phyloP scores from a whole-genome alignment of 2,113 vertebrate species.

The Gobius niger region DNA sequence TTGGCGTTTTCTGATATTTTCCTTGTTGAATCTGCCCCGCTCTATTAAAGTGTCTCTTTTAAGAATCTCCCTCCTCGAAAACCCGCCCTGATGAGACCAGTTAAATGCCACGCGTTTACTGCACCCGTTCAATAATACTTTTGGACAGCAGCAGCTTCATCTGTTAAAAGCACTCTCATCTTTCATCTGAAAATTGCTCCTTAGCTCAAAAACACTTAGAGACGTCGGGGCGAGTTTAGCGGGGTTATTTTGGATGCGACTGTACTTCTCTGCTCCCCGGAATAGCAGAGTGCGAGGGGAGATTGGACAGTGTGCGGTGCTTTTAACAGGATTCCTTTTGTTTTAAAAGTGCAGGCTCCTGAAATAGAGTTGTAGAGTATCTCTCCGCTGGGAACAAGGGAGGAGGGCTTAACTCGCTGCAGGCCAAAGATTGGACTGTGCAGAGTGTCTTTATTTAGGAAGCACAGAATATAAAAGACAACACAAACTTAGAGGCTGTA shows the following conservation, averaged over 20 bases:
- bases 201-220: background rate
- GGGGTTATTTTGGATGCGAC: background rate
- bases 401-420: too few species aligned
- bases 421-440: too few species aligned
- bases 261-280: background rate
- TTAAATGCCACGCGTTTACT: constrained; percentile 36
- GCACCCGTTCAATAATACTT: too few species aligned
- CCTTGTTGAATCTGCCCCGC: too few species aligned
- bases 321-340: background rate
- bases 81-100: constrained; percentile 18
- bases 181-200: constrained; percentile 18
- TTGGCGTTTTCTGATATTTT: too few species aligned
- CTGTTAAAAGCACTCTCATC: constrained; percentile 34
- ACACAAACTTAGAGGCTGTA: too few species aligned
- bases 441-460: too few species aligned
- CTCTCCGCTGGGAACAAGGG: too few species aligned
- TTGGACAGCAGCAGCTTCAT: background rate
- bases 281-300: background rate
- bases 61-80: constrained; percentile 11
- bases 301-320: background rate
- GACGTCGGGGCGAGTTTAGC: background rate
- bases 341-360: background rate
- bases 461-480: too few species aligned
- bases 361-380: background rate
- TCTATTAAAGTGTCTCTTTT: too few species aligned